Evolutionary conservation across 2,797 vertebrate species (phyloP), one percentile per base, ranked within the genome.

Genomic region (Gouania willdenowi): DNA sequence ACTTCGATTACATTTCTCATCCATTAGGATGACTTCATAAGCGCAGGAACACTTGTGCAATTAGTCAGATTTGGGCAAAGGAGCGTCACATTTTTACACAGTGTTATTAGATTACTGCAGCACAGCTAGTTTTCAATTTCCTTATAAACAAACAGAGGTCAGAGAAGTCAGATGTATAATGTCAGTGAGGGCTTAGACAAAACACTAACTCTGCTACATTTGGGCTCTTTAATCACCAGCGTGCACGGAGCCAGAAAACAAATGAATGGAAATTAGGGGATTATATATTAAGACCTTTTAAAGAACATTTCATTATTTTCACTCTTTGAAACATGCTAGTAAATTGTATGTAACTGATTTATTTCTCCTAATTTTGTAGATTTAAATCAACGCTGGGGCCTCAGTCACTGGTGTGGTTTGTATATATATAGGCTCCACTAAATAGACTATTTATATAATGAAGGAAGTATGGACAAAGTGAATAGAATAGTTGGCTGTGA

Each of bases 1-100:
- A 19, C 14, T 34, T 55, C 25, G 46, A 51, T 71, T 69, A 21
- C 29, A 66, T 67, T 64, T 71, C 54, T 59, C 43, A 37, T 43
- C 14, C 63, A 41, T 70, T 54, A 41, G 47, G 59, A 72, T 41
- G n/a, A 23, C 5, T 0, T 26, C 18, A 9, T 14, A 45, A 24
- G 31, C 12, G 32, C 41, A 41, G 18, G 46, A 26, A 61, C 48
- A 50, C 47, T 60, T 53, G 45, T 26, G 65, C 42, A 65, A 71
- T 67, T 62, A 61, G 49, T 64, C 61, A 28, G 15, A 5, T 52
- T 55, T 19, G 37, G 40, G 30, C 53, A 4, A 34, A 42, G 7
- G 16, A 32, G 44, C 26, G 19, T 65, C 27, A 10, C 8, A 6
- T 36, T 24, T 38, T 45, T 40, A 42, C 29, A 16, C 26, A 30